Conservation (phyloP, 2,888 invertebrate species). For the Sarcophaga rosellei region DNA sequence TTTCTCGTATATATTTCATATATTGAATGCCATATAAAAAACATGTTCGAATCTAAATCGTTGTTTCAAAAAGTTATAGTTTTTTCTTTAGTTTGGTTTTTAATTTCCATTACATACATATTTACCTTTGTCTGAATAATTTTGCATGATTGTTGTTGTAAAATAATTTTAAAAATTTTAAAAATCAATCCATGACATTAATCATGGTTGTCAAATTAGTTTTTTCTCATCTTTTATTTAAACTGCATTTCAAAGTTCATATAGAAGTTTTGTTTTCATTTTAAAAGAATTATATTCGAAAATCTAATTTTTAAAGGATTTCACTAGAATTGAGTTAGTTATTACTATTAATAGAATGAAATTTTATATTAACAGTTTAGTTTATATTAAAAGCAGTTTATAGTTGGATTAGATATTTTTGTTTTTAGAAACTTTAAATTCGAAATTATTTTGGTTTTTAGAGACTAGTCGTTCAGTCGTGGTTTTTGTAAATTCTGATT, state of each 20-base stretch:
- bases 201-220: constrained; percentile 5
- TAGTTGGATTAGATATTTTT: too few relatives aligned
- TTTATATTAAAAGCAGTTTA: too few relatives aligned
- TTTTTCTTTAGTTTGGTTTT: constrained; percentile 34
- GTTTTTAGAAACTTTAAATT: too few relatives aligned
- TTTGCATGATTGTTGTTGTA: constrained; percentile 66
- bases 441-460: too few relatives aligned
- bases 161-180: constrained; percentile 26
- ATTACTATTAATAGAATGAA: background rate
- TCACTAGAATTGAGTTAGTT: background rate
- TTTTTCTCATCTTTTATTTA: background rate
- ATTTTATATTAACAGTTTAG: too few relatives aligned
- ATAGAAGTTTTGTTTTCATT: background rate
- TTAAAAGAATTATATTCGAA: background rate
- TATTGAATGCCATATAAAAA: constrained; percentile 59
- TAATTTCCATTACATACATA: background rate
- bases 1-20: constrained; percentile 6
- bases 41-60: constrained; percentile 47
- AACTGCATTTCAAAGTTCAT: constrained; percentile 1
- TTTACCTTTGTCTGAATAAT: constrained; percentile 24
- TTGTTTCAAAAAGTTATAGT: constrained; percentile 21
- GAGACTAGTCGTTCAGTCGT: too few relatives aligned
- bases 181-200: background rate
- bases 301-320: background rate
- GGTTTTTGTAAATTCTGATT: too few relatives aligned